Evolutionary conservation across 2,113 vertebrate species (phyloP).

Genomic region (Scomber japonicus): DNA sequence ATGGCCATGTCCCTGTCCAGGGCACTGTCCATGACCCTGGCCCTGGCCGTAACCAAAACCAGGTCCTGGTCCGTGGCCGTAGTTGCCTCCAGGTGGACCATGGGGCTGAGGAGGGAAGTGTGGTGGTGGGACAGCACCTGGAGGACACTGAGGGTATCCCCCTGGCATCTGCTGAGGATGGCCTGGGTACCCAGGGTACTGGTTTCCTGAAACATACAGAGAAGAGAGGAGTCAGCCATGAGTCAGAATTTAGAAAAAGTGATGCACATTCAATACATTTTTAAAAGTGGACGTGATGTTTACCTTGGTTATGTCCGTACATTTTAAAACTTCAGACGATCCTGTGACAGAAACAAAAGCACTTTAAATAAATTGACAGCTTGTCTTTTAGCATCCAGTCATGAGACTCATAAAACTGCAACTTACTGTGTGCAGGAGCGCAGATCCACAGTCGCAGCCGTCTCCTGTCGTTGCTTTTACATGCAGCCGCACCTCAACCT

Average conservation of each 20-base stretch:
- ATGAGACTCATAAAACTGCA: background rate
- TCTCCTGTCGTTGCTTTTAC: constrained; percentile 51
- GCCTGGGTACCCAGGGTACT: constrained; percentile 56
- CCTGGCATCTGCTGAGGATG: constrained; percentile 49
- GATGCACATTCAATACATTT: background rate
- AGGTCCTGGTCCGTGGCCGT: background rate
- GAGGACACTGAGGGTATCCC: constrained; percentile 48
- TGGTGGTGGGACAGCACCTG: constrained; percentile 32
- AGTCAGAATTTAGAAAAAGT: background rate
- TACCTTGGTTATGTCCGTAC: constrained; percentile 77
- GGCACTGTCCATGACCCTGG: background rate
- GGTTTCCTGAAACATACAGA: constrained; percentile 53
- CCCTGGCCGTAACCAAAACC: background rate
- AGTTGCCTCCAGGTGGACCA: constrained; percentile 4
- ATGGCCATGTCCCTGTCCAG: constrained; percentile 29
- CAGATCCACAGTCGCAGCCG: constrained; percentile 1
- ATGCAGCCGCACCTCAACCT: background rate
- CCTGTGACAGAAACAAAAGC: background rate
- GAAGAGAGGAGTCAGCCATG: background rate
- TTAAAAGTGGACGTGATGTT: background rate
- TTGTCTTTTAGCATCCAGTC: background rate
- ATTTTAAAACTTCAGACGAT: constrained; percentile 45
- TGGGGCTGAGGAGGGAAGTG: constrained; percentile 53
- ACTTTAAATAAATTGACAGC: background rate
- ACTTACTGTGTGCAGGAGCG: constrained; percentile 38